Evolutionary conservation across 53 echinoderm and acorn worm genomes (phyloP).

Genomic region (Temnopleurus reevesii): DNA sequence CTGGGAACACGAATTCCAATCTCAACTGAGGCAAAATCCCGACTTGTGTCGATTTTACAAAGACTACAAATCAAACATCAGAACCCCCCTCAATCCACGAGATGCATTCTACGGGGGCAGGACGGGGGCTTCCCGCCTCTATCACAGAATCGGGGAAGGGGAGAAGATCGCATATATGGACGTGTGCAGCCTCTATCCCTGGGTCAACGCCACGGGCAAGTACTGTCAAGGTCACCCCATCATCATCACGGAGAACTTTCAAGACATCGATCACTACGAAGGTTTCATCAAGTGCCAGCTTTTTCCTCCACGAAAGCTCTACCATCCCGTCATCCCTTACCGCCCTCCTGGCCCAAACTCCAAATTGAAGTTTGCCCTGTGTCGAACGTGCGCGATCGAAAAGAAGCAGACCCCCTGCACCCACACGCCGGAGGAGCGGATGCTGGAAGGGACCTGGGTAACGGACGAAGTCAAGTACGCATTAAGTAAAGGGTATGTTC

Average conservation of each 20-base stretch:
- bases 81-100: conserved; percentile 44
- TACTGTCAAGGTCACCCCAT: conserved; percentile 43
- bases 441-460: too few species aligned
- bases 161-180: background rate
- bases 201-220: conserved; percentile 5
- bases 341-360: background rate
- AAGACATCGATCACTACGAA: conserved; percentile 51
- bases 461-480: conserved; percentile 33
- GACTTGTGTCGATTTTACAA: background rate
- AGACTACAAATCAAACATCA: background rate
- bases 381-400: background rate
- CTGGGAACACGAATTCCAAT: conserved; percentile 62
- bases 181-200: conserved; percentile 1
- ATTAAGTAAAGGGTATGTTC: background rate
- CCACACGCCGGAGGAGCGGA: conserved; percentile 57
- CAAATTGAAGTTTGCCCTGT: background rate
- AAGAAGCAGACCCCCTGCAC: conserved; percentile 37
- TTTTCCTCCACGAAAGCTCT: conserved; percentile 54
- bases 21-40: conserved; percentile 3
- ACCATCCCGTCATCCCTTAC: conserved; percentile 56
- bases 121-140: background rate
- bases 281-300: conserved; percentile 64
- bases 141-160: background rate
- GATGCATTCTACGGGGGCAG: conserved; percentile 6
- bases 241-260: conserved; percentile 58